These are phyloP conservation scores for Leptobrachium ailaonicum DNA, from an alignment of 2,113 vertebrate species.

Conservation along the genomic window DNA sequence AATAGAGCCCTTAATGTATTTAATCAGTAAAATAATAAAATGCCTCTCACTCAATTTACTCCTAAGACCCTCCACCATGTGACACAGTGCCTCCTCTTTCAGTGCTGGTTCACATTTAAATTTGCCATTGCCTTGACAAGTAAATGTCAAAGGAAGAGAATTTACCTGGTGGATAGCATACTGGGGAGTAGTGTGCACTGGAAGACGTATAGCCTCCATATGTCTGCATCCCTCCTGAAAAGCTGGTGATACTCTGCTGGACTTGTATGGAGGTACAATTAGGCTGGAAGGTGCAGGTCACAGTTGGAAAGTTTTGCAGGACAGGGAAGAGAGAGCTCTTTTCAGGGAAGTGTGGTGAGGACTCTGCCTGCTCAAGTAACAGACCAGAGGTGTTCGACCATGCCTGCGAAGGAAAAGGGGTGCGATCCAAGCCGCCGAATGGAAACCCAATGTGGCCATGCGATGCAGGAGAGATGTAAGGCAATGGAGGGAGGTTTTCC, in stretches of 20 bases:
- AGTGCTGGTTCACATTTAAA: too few relatives aligned
- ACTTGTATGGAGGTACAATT: slow-evolving; percentile 56
- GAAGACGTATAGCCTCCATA: slow-evolving; percentile 55
- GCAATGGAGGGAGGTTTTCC: slow-evolving; percentile 58
- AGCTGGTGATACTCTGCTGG: slow-evolving; percentile 59
- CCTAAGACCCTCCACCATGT: too few relatives aligned
- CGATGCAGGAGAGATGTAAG: slow-evolving; percentile 60
- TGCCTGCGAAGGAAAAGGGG: slow-evolving; percentile 62
- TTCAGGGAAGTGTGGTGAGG: slow-evolving; percentile 61
- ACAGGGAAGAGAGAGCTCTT: slow-evolving; percentile 61
- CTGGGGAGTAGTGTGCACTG: slow-evolving; percentile 61
- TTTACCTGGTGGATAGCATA: slow-evolving; percentile 69
- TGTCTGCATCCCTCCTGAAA: slow-evolving; percentile 53
- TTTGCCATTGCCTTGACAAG: too few relatives aligned
- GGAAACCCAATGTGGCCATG: slow-evolving; percentile 57
- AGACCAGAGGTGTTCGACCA: slow-evolving; percentile 65
- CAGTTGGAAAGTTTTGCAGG: slow-evolving; percentile 55
- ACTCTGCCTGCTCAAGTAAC: slow-evolving; percentile 59
- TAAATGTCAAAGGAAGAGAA: background rate
- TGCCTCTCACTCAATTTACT: too few relatives aligned
- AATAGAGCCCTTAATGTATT: too few relatives aligned
- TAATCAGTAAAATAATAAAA: too few relatives aligned
- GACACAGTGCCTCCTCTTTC: too few relatives aligned
- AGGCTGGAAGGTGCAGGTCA: slow-evolving; percentile 61
- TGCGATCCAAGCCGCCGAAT: slow-evolving; percentile 57